Conservation (phyloP, 2,113 vertebrate species). For the Prochilodus magdalenae region DNA sequence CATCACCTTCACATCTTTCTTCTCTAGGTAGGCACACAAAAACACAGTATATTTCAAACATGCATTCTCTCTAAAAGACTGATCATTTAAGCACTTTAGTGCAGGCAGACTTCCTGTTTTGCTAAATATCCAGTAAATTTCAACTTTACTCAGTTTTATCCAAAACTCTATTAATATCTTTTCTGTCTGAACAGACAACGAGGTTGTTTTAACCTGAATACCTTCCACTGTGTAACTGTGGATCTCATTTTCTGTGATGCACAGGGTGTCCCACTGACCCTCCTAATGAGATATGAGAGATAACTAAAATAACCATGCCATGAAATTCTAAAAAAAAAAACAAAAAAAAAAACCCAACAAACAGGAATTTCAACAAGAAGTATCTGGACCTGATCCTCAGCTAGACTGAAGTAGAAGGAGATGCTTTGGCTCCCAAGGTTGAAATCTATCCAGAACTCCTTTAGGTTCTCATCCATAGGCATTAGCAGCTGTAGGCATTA, state of each 20-base stretch:
- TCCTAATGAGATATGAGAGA: conserved; percentile 68
- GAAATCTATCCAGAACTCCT: conserved; percentile 98
- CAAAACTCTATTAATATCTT: neutral
- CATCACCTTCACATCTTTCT: conserved; percentile 79
- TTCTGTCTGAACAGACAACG: neutral
- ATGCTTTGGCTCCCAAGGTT: conserved; percentile 89
- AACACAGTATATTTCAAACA: neutral
- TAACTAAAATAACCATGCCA: neutral
- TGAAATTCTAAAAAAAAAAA: neutral
- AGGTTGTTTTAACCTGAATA: conserved; percentile 61
- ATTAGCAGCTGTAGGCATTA: conserved; percentile 81
- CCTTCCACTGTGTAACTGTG: conserved; percentile 85
- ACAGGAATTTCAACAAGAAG: neutral
- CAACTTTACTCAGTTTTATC: neutral
- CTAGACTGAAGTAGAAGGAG: conserved; percentile 89
- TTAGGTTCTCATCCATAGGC: conserved; percentile 91
- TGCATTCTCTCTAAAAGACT: neutral
- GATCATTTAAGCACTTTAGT: neutral
- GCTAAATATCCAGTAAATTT: too few relatives aligned
- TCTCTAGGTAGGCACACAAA: conserved; percentile 73
- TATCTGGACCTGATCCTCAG: conserved; percentile 75
- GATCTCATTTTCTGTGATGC: conserved; percentile 86
- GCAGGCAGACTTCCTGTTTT: neutral
- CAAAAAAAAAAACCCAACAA: too few relatives aligned
- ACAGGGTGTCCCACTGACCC: conserved; percentile 91